These are phyloP conservation scores for Ceratina australensis DNA, from an alignment of 1,140 invertebrate species.

Conservation along the genomic window DNA sequence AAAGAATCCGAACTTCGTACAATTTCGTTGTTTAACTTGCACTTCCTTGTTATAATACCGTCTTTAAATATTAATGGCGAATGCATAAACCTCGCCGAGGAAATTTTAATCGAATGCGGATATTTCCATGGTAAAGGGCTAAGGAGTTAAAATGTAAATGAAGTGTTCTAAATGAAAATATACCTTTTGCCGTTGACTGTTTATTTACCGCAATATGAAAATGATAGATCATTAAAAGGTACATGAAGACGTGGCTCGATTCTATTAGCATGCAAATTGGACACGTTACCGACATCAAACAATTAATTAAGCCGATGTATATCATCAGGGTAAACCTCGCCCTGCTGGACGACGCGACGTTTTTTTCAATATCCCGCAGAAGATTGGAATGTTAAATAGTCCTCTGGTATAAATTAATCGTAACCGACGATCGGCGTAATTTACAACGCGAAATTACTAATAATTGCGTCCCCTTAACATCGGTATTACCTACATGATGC, in stretches of 20 bases:
- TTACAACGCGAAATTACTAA: background rate
- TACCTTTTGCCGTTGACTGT: background rate
- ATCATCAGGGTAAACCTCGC: background rate
- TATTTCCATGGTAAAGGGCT: too few species aligned
- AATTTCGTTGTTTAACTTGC: too few species aligned
- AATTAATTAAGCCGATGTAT: slow-evolving; percentile 18
- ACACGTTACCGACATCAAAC: slow-evolving; percentile 20
- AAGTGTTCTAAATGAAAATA: too few species aligned
- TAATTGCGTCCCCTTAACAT: background rate
- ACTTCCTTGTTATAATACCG: too few species aligned
- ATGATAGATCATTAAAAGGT: slow-evolving; percentile 15
- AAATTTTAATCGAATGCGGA: too few species aligned
- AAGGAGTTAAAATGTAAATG: too few species aligned
- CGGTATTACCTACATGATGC: too few species aligned
- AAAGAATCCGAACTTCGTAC: too few species aligned
- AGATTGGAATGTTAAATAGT: slow-evolving; percentile 7
- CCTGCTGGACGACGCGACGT: too few species aligned
- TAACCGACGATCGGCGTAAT: background rate
- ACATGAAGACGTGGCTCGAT: slow-evolving; percentile 8
- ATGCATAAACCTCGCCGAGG: too few species aligned
- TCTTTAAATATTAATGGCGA: too few species aligned
- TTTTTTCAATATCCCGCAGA: background rate
- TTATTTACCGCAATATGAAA: background rate
- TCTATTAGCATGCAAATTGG: slow-evolving; percentile 25
- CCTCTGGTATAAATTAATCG: background rate